These are phyloP conservation scores for Glaucidium brasilianum DNA, from an alignment of 2,113 vertebrate genomes.

Conservation along the genomic window DNA sequence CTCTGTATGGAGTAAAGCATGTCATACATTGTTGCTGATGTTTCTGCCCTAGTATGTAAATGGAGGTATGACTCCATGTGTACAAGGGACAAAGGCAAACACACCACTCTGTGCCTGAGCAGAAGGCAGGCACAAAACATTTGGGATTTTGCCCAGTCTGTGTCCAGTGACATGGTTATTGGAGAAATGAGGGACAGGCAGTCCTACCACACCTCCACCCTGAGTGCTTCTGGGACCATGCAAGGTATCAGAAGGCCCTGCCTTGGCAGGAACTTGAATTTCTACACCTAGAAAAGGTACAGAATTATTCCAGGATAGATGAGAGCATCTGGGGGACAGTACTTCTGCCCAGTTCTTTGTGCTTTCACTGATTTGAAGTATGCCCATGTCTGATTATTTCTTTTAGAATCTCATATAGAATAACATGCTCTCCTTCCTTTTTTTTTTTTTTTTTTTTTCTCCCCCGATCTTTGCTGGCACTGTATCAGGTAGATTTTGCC, in stretches of 20 bases:
- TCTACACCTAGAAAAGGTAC: not conserved
- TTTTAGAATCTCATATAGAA: not conserved
- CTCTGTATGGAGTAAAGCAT: not conserved
- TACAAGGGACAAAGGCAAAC: not conserved
- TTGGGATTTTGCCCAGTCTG: not conserved
- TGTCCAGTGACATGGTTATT: not conserved
- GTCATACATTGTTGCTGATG: not conserved
- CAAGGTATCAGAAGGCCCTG: not conserved
- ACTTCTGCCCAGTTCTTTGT: accelerated
- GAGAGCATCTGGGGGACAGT: not conserved
- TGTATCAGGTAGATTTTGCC: not conserved
- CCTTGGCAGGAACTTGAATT: not conserved
- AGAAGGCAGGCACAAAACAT: not conserved
- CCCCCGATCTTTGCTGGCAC: not conserved
- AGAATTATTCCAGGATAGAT: not conserved
- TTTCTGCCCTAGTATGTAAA: not conserved
- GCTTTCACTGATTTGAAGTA: not conserved
- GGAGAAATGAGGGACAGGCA: not conserved
- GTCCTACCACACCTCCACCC: not conserved
- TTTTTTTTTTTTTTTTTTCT: not conserved
- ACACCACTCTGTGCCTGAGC: not conserved
- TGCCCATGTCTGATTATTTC: not conserved
- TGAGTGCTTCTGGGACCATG: not conserved
- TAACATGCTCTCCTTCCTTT: not conserved
- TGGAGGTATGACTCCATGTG: not conserved